Conservation (phyloP, 2,888 invertebrate species). For the Dexiosoma caninum region DNA sequence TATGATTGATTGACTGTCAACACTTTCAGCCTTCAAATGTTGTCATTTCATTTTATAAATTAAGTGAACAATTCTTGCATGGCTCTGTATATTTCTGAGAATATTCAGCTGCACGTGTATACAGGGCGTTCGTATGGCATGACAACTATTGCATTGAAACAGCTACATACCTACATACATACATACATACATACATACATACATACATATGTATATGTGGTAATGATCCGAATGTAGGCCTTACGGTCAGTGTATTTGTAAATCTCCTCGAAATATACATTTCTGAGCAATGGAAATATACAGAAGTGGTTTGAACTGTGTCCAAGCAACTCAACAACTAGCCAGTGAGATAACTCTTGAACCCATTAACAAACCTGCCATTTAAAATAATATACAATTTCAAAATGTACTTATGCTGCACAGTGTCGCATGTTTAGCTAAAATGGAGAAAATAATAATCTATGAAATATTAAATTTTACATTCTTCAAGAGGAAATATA, state of each 20-base stretch:
- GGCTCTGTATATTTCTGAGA: not conserved
- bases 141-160: constrained; percentile 3
- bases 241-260: not conserved
- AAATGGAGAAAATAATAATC: too few relatives aligned
- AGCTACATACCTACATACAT: too few relatives aligned
- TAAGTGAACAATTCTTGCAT: not conserved
- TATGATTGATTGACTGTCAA: constrained; percentile 58
- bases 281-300: constrained; percentile 5
- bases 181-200: too few relatives aligned
- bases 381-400: constrained; percentile 30
- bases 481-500: too few relatives aligned
- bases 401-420: not conserved
- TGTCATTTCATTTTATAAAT: constrained; percentile 1
- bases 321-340: not conserved
- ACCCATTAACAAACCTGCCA: not conserved
- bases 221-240: too few relatives aligned
- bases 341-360: not conserved
- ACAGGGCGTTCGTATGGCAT: not conserved
- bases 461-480: too few relatives aligned
- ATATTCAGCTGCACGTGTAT: not conserved
- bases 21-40: constrained; percentile 35
- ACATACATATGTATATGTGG: too few relatives aligned
- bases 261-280: constrained; percentile 12
- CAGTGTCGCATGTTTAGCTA: too few relatives aligned
- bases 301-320: not conserved